Conservation (phyloP, 2,113 vertebrate species). For the Malaclemys terrapin region DNA sequence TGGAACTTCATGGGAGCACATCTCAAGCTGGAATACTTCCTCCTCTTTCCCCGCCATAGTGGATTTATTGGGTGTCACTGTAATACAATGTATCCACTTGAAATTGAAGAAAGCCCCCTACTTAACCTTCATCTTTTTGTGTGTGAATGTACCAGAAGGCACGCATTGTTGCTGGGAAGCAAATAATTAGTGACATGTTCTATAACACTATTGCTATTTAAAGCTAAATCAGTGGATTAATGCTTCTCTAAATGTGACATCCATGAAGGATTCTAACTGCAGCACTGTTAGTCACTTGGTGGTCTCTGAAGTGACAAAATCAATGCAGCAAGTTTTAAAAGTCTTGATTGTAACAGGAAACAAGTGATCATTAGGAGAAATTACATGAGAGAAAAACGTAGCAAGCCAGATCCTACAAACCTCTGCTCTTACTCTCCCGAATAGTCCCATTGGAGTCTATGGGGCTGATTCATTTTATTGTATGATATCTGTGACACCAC, state of each 20-base stretch:
- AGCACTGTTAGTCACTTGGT: conserved; percentile 61
- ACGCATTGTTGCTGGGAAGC: conserved; percentile 74
- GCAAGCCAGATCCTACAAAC: background rate
- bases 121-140: conserved; percentile 75
- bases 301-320: conserved; percentile 62
- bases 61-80: conserved; percentile 76
- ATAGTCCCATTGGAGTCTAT: accelerated
- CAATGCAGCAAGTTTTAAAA: conserved; percentile 49
- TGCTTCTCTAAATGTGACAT: conserved; percentile 69
- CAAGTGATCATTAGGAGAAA: conserved; percentile 41
- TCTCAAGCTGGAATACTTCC: background rate
- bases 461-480: background rate
- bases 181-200: conserved; percentile 78
- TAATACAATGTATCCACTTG: conserved; percentile 73
- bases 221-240: conserved; percentile 73
- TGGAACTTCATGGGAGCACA: background rate
- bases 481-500: background rate
- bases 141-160: conserved; percentile 72
- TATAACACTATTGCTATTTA: conserved; percentile 69
- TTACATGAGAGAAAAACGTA: background rate
- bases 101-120: conserved; percentile 69
- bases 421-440: background rate
- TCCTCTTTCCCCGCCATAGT: background rate
- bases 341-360: conserved; percentile 16
- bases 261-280: conserved; percentile 58